Base-by-base conservation (phyloP, 2,113 vertebrate genomes). In the Dicrurus megarhynchus region DNA sequence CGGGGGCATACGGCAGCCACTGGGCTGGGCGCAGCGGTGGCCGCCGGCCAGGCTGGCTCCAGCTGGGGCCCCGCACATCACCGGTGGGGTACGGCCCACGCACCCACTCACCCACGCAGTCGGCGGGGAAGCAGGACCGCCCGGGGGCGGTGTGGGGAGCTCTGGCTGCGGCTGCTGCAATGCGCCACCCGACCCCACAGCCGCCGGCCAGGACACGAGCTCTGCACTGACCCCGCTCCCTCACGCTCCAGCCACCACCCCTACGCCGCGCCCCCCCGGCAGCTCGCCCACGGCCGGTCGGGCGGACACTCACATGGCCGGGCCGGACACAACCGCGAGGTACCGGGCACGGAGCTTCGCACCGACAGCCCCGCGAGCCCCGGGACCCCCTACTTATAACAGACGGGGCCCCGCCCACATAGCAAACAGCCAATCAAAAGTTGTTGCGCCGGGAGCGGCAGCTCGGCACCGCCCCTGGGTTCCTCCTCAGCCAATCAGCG, bases 241-340 rank as follows among this genome's bases (percentile, higher is more conserved):
- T 26, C 41, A 9, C 6, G 49, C 30, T 26, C 4, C 47, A 32
- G 30, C 32, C 16, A 7, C 16, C 13, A 16, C 35, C 55, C 67
- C 33, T 78, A 2, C 49, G 5, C 41, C 39, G 7, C 44, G 5
- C 42, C 53, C n/a, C 1, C 41, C 41, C 8, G 5, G 5, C 65
- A 27, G 8, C 26, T 11, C 35, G 3, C 33, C 19, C 32, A 1
- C 22, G 32, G 46, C 3, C 30, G 4, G 28, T 0, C 5, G 12
- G 6, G 16, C 24, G 2, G 22, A 28, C 55, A 92, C 95, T 93
- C 86, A 92, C 93, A 95, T 96, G 7, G 4, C 63, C 32, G 3
- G 2, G 7, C 27, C 8, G 7, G 5, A 47, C 4, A 0, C 1
- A 2, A 7, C 3, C 0, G 0, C 8, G 0, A 0, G 0, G 0